A percentile compares a stretch with the other conserved stretches of the same genome.
Evolutionary conservation across 2,888 invertebrate species (phyloP).

Genomic region (Sabatieria punctata): DNA sequence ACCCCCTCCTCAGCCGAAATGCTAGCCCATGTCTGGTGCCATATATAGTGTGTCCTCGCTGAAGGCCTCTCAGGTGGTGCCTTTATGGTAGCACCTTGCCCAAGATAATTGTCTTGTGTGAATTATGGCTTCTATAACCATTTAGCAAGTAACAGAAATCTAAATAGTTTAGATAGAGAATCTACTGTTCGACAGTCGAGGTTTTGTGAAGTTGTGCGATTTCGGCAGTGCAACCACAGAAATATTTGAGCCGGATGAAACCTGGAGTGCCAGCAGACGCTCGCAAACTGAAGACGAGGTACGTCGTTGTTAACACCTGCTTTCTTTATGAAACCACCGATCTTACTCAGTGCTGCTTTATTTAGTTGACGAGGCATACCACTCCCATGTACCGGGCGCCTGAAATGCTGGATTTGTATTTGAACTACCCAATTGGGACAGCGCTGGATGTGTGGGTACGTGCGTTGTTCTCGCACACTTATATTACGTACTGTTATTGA

Average conservation of each 20-base stretch:
- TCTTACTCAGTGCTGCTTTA: not conserved
- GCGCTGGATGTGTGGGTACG: constrained; percentile 71
- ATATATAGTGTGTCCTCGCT: no score
- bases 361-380: constrained; percentile 41
- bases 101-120: no score
- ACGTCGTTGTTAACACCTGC: constrained; percentile 18
- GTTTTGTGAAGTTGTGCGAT: constrained; percentile 79
- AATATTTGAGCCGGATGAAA: constrained; percentile 56
- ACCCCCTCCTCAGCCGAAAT: no score
- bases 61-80: no score
- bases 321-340: not conserved
- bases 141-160: no score
- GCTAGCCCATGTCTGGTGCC: no score
- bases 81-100: no score
- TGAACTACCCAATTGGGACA: constrained; percentile 74
- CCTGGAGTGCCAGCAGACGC: constrained; percentile 80
- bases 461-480: not conserved
- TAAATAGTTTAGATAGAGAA: constrained; percentile 75
- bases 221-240: constrained; percentile 86
- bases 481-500: not conserved
- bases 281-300: constrained; percentile 83
- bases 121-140: no score
- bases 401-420: constrained; percentile 95
- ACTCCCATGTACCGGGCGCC: constrained; percentile 78
- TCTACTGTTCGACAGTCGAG: constrained; percentile 66